Base-by-base conservation (phyloP, 2,113 vertebrate species). In the Chaetops frenatus region DNA sequence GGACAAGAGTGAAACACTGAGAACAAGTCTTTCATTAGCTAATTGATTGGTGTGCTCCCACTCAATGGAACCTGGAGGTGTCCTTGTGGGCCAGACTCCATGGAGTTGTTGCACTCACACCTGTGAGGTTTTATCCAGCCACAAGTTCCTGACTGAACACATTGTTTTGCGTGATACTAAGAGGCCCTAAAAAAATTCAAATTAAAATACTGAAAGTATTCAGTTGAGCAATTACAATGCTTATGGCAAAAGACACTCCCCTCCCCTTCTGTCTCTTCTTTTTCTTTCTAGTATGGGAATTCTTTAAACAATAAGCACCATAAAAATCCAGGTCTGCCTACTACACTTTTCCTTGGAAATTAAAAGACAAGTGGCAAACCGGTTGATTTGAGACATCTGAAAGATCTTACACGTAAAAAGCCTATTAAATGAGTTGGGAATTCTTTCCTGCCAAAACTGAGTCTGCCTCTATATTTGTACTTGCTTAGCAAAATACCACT, bases 391-490 rank as follows among this genome's bases (percentile, higher is more conserved):
- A 90, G 92, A 88, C 88, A 86, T 94, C 80, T 86, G 72, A 95
- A 60, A 89, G 53, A 89, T 67, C 9, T 1, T 28, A 79, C 28
- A 48, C 21, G 28, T 91, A 88, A 91, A 91, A 90, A 70, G 33
- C 64, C 60, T 73, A 64, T 64, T 91, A 94, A 74, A 65, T 33
- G 76, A 91, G 56, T 9, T 60, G 81, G 91, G 91, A 96, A 94
- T 91, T 92, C 56, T 64, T 92, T 91, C 69, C 83, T 96, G 88
- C 91, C 94, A 94, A 90, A 96, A 71, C 5, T n/a, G 51, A 88
- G 51, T 48, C 72, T 91, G 92, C 72, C 53, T 94, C 80, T 78
- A 25, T 92, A 94, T 94, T 95, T 96, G 88, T 86, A 95, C 92
- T 94, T 69, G 67, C 91, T 94, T 94, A 94, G 92, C 69, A 94